Conservation (phyloP, 2,797 vertebrate species). For the Brotula barbata region DNA sequence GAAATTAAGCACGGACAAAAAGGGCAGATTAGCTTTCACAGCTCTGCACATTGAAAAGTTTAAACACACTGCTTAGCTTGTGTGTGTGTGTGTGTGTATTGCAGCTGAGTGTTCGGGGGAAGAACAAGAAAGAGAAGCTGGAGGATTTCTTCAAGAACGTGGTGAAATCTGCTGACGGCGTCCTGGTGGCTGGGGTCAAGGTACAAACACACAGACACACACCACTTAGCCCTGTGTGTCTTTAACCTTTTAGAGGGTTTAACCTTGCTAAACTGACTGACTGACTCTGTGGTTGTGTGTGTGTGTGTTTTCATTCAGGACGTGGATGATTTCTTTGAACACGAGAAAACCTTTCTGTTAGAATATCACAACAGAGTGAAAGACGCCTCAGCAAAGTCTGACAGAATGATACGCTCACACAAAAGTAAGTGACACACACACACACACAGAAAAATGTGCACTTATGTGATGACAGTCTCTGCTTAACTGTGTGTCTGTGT, state of each 20-base stretch:
- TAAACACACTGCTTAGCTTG: too few species aligned
- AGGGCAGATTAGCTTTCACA: too few species aligned
- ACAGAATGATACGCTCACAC: constrained; percentile 97
- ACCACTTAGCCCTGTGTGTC: too few species aligned
- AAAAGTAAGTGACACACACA: constrained; percentile 86
- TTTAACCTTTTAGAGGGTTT: too few species aligned
- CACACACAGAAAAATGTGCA: too few species aligned
- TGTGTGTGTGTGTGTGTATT: too few species aligned
- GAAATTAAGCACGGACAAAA: too few species aligned
- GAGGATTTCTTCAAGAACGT: constrained; percentile 99
- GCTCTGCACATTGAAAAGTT: too few species aligned
- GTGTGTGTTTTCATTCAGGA: constrained; percentile 78
- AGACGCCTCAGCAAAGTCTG: constrained; percentile 93
- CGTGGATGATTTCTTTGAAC: constrained; percentile 98
- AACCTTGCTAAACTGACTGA: too few species aligned
- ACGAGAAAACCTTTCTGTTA: constrained; percentile 97
- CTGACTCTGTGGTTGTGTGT: background rate
- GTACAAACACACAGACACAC: too few species aligned
- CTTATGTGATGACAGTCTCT: background rate
- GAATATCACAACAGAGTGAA: constrained; percentile 98
- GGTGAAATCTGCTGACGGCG: constrained; percentile 97
- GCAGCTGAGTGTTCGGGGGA: constrained; percentile 96
- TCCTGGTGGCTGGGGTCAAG: constrained; percentile 97
- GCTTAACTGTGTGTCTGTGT: background rate
- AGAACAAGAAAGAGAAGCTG: constrained; percentile 99